Evolutionary conservation across 1,140 invertebrate genomes (phyloP), one percentile per base, ranked within the genome.

Genomic region (Nasonia giraulti): DNA sequence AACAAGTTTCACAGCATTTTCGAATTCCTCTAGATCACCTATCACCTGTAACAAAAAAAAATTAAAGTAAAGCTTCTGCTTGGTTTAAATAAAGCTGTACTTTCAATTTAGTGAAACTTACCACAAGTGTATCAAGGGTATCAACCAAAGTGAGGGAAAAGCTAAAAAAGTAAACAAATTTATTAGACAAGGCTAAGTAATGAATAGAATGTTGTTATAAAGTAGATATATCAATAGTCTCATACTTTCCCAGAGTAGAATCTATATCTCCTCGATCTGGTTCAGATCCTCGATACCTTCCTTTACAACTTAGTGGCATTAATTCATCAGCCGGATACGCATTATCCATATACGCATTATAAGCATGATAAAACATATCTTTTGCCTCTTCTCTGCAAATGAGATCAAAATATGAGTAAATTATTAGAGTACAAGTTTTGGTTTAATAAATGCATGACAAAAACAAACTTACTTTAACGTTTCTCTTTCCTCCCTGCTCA

Each of bases 341-440:
- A 95, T 99, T 97, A 87, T 97, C 95, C 98, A 99, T 99, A 88
- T 99, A 99, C 31, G 97, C 96, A 89, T 96, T 95, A 91, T 99
- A 99, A n/a, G 97, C 98, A 95, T 99, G 98, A 93, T 98, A 98
- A 92, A 99, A 99, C 98, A 99, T 99, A 89, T 98, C 96, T 73
- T 97, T 94, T 17, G 98, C 96, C 93, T 98, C 96, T 88, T 83
- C 68, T 73, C 82, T 85, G 47, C 14, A 85, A 79, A 74, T 75
- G 50, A 73, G 80, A 66, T 62, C n/a, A 62, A n/a, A 4, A 17
- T 20, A 55, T 20, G 4, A 62, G 20, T n/a, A 20, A n/a, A n/a
- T n/a, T n/a, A n/a, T n/a, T n/a, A n/a, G n/a, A n/a, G n/a, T n/a
- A n/a, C 0, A 62, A 62, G 6, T 62, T 62, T 62, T 20, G 17